Base-by-base conservation (phyloP, 1,140 invertebrate species). In the Pteromalus puparum region DNA sequence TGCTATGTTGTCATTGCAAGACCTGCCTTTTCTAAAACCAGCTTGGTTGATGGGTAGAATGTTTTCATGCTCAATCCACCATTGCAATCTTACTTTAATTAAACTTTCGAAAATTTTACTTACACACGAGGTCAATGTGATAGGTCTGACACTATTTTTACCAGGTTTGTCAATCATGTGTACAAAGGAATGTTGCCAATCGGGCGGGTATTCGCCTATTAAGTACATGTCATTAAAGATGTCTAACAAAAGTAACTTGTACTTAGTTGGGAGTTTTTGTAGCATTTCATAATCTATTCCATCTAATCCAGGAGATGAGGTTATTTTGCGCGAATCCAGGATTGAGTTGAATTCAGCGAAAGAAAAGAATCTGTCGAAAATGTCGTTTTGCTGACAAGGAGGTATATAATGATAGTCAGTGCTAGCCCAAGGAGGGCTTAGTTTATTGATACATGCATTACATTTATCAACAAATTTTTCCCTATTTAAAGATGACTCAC, bases 61-160 rank as follows among this genome's bases (percentile, higher is more conserved):
- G 12, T 46, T 48, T 38, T 81, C 12, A 18, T 70, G 21, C 70
- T 72, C 65, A 24, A 81, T 2, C 77, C 77, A 80, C 61, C 65
- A 80, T 4, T 80, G 28, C 6, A 80, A 26, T 80, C 26, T 5
- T 2, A 21, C 38, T 68, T 80, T 80, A 61, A 80, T 34, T 24
- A 80, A 10, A 5, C 61, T 68, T 68, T 80, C 77, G 26, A 80
- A 80, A 1, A 85, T 28, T 67, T 88, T 87, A 26, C 81, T 79
- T 4, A 87, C 15, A 34, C 80, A 83, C 15, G 86, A 82, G 7
- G 87, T 81, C 13, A 88, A 74, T 6, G 83, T 74, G 18, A 86
- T 87, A 4, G 87, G 87, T 65, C 83, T 70, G 5, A 80, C 74
- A 18, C 80, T 85, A 12, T 73, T 81, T 5, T 70, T 38, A 28